phyloP scores from a whole-genome alignment of 2,888 invertebrate genomes.

The Auanema freiburgensis region DNA sequence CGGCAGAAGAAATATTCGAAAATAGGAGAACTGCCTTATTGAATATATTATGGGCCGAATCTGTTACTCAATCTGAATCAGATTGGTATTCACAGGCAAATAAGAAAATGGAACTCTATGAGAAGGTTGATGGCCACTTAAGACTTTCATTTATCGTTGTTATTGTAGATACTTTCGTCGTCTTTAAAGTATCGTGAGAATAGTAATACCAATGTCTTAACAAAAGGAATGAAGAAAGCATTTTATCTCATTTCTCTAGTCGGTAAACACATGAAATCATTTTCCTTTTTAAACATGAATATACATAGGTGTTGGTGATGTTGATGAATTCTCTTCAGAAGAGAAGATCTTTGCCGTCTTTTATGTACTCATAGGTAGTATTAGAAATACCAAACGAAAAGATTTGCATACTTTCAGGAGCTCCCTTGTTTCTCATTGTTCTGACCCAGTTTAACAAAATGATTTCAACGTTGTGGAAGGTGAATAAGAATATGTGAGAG shows the following conservation, averaged over 20 bases:
- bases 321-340: slow-evolving; percentile 45
- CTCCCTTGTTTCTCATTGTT: slow-evolving; percentile 36
- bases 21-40: slow-evolving; percentile 56
- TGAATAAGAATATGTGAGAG: slow-evolving; percentile 5
- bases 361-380: slow-evolving; percentile 52
- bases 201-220: too few relatives aligned
- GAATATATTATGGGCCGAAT: slow-evolving; percentile 60
- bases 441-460: slow-evolving; percentile 31
- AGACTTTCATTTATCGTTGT: neutral
- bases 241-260: too few relatives aligned
- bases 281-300: too few relatives aligned
- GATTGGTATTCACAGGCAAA: slow-evolving; percentile 60
- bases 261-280: neutral
- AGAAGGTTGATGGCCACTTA: slow-evolving; percentile 30
- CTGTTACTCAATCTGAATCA: slow-evolving; percentile 55
- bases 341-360: slow-evolving; percentile 54
- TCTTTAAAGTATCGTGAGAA: too few relatives aligned
- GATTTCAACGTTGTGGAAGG: slow-evolving; percentile 35
- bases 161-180: too few relatives aligned
- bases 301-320: slow-evolving; percentile 54
- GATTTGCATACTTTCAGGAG: slow-evolving; percentile 24
- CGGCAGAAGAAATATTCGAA: slow-evolving; percentile 34
- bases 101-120: slow-evolving; percentile 59
- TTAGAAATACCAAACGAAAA: too few relatives aligned
- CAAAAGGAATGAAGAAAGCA: too few relatives aligned